Conservation (phyloP, 2,888 invertebrate genomes). For the Aspidiotus rigidus region DNA sequence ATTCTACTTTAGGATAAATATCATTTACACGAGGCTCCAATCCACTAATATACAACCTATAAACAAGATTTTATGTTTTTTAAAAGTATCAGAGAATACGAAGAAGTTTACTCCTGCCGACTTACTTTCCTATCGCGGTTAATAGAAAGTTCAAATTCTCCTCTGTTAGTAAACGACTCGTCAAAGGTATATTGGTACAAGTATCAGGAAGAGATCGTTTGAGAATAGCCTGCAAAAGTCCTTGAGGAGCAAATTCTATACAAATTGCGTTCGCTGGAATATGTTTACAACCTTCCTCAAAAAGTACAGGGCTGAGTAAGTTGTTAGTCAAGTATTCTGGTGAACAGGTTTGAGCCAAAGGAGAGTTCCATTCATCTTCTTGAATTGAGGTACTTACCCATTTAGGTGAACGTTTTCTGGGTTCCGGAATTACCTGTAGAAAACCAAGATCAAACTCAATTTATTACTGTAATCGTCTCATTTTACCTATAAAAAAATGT, state of each 20-base stretch:
- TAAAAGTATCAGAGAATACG: too few species aligned
- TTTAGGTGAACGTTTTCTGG: slow-evolving; percentile 49
- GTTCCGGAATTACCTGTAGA: slow-evolving; percentile 45
- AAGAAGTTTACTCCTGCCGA: neutral
- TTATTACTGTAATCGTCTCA: neutral
- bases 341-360: slow-evolving; percentile 51
- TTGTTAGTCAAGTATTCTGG: slow-evolving; percentile 62
- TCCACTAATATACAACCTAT: slow-evolving; percentile 62
- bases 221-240: slow-evolving; percentile 76
- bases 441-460: neutral
- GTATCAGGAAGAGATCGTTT: slow-evolving; percentile 55
- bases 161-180: slow-evolving; percentile 37
- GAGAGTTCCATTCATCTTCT: slow-evolving; percentile 51
- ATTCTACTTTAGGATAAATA: slow-evolving; percentile 64
- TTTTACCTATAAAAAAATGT: neutral
- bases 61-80: neutral
- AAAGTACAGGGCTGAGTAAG: slow-evolving; percentile 58
- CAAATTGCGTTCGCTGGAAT: slow-evolving; percentile 73
- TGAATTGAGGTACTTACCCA: slow-evolving; percentile 61
- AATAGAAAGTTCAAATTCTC: slow-evolving; percentile 45
- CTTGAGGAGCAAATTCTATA: slow-evolving; percentile 85
- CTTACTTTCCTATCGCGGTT: slow-evolving; percentile 45
- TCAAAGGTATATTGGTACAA: slow-evolving; percentile 33
- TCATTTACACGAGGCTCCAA: slow-evolving; percentile 61
- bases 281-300: slow-evolving; percentile 70